Evolutionary conservation across 2,888 invertebrate genomes (phyloP).

Genomic region (Ypsolopha sequella): DNA sequence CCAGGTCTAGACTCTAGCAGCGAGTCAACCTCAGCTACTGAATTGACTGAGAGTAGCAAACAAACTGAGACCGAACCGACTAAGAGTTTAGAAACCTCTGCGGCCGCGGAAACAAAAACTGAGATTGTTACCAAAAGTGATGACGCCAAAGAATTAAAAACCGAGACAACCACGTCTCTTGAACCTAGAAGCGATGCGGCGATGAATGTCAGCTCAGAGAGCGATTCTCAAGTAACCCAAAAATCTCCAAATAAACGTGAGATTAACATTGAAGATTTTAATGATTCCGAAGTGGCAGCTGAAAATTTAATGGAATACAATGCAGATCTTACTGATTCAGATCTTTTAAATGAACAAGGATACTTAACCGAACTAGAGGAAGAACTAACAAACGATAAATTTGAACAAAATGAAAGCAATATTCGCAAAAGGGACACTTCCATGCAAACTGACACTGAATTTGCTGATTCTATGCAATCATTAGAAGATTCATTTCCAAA

Average conservation of each 20-base stretch:
- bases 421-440: conserved; percentile 30
- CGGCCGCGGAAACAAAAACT: no score
- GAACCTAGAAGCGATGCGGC: no score
- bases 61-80: no score
- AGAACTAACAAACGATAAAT: conserved; percentile 17
- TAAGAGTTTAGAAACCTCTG: no score
- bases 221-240: no score
- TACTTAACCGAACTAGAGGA: conserved; percentile 20
- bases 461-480: conserved; percentile 39
- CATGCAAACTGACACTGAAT: conserved; percentile 22
- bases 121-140: no score
- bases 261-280: conserved; percentile 17
- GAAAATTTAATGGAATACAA: background rate
- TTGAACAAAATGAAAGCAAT: background rate
- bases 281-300: background rate
- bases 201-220: no score
- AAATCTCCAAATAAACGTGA: conserved; percentile 50
- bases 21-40: conserved; percentile 11
- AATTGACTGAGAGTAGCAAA: conserved; percentile 22
- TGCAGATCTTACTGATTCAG: background rate
- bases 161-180: no score
- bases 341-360: background rate
- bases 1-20: conserved; percentile 8
- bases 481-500: conserved; percentile 57
- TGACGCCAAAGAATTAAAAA: no score